phyloP scores from a whole-genome alignment of 2,888 invertebrate genomes.

The Calameuta idolon region DNA sequence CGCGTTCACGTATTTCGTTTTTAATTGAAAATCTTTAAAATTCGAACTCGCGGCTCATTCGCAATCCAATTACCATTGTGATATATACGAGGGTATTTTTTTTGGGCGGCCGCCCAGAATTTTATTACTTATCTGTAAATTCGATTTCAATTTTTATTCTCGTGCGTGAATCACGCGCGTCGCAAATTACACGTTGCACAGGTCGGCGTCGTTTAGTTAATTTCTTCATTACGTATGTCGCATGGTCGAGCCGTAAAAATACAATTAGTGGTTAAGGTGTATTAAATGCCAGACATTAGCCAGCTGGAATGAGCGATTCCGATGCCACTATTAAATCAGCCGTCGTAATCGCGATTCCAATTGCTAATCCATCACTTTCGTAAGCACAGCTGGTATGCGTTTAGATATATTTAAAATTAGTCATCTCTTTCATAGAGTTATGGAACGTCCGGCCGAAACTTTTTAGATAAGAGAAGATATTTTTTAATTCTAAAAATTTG shows the following conservation, averaged over 20 bases:
- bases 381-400: background rate
- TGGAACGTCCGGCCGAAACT: background rate
- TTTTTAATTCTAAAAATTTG: background rate
- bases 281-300: background rate
- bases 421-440: background rate
- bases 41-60: background rate
- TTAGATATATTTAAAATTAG: background rate
- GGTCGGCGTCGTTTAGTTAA: background rate
- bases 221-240: background rate
- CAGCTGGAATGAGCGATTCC: background rate
- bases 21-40: background rate
- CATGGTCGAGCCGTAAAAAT: background rate
- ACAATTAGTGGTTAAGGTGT: background rate
- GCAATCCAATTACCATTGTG: background rate
- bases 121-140: background rate
- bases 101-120: background rate
- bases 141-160: background rate
- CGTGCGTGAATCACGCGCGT: background rate
- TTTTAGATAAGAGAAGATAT: background rate
- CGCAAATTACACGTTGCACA: background rate
- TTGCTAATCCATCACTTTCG: background rate
- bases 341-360: background rate
- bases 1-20: background rate
- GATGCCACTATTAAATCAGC: background rate
- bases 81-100: background rate